Percentiles rank a stretch among this genome's conserved stretches.
phyloP scores from a whole-genome alignment of 2,797 vertebrate genomes.

The Petrocephalus schoutedeni region DNA sequence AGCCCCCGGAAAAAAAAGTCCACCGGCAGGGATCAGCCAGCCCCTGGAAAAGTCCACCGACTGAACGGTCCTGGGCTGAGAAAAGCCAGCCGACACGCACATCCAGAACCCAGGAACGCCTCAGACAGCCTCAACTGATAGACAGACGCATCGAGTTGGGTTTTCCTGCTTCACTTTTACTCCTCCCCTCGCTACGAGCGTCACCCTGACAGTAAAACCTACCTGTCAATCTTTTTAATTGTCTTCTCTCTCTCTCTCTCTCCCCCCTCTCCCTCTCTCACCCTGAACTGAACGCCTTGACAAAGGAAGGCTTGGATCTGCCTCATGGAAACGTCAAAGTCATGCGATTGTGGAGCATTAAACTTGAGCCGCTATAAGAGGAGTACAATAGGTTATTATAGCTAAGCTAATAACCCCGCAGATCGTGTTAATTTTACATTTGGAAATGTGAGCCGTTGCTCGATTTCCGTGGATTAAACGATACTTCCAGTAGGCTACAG shows the following conservation, averaged over 20 bases:
- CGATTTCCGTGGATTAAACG: not conserved
- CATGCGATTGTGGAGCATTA: not conserved
- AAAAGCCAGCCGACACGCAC: constrained; percentile 71
- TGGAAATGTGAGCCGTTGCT: not conserved
- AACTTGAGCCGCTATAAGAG: constrained; percentile 10
- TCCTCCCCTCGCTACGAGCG: constrained; percentile 90
- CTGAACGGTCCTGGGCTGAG: constrained; percentile 56
- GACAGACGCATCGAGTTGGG: constrained; percentile 98
- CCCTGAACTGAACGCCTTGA: constrained; percentile 65
- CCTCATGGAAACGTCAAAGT: constrained; percentile 35
- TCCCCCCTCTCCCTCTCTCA: constrained; percentile 43
- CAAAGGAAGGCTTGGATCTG: constrained; percentile 63
- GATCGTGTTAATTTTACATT: constrained; percentile 11
- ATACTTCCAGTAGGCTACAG: not conserved
- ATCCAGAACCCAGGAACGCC: constrained; percentile 82
- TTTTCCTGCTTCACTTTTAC: constrained; percentile 87
- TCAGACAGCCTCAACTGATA: constrained; percentile 97
- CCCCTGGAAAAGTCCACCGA: constrained; percentile 66
- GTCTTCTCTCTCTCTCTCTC: constrained; percentile 68
- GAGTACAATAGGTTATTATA: not conserved
- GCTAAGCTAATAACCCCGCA: not conserved
- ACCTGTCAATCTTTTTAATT: constrained; percentile 99
- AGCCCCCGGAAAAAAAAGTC: constrained; percentile 60
- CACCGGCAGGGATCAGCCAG: constrained; percentile 71
- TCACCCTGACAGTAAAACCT: constrained; percentile 97